Base-by-base conservation (phyloP, 2,113 vertebrate species). In the Phalacrocorax aristotelis region DNA sequence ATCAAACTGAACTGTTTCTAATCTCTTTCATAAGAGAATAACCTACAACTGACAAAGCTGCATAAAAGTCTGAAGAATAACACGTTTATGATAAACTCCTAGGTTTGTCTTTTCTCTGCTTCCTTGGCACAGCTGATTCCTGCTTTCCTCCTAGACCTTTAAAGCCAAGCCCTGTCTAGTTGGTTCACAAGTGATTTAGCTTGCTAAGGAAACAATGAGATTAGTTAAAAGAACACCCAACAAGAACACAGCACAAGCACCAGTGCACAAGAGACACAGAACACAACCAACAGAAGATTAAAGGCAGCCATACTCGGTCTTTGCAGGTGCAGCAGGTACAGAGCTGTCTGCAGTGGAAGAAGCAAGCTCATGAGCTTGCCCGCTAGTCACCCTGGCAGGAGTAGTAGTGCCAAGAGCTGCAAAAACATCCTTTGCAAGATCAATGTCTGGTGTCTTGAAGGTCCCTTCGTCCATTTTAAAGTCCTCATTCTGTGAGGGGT, bases 231-330 rank as follows among this genome's bases (percentile, higher is more conserved):
- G 90, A 83, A 97, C 95, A 96, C 76, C 93, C 84, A 97, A 97
- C 83, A 76, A 95, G 95, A 80, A 97, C 97, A 98, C 94, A 82
- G 96, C 96, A 98, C 97, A 66, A 94, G 97, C 95, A 98, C 98
- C 89, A 58, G 97, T 20, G 89, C 96, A 98, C 97, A 94, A 93
- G 95, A 97, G 96, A 97, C 95, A 98, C 79, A 55, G 96, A 91
- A 98, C 98, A 97, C 93, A 77, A 96, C 96, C 52, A 74, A 97
- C 76, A 97, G 96, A 76, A 91, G 97, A 98, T 97, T 97, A 93
- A 97, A 98, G 98, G 96, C 96, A 98, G 98, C 98, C 99, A 98
- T 99, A 99, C 99, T 99, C 99, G 98, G 99, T 98, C 98, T 99
- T 98, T 96, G 98, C 98, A 95, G 99, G 98, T 95, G 98, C 98